These are phyloP conservation scores for Etheostoma cragini DNA, from an alignment of 2,113 vertebrate genomes.

Conservation along the genomic window DNA sequence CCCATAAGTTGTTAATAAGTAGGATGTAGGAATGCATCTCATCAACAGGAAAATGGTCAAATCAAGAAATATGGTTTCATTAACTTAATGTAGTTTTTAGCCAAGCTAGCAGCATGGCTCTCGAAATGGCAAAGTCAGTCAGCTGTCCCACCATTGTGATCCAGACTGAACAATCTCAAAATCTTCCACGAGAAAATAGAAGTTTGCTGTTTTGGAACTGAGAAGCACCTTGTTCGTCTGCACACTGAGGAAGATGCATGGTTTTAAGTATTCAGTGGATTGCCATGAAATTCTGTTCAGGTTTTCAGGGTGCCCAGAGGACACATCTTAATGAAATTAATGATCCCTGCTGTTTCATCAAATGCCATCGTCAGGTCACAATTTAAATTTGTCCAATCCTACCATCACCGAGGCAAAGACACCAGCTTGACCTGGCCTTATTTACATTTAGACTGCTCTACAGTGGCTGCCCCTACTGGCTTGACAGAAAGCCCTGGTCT, in stretches of 20 bases:
- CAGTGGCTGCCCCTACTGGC: background rate
- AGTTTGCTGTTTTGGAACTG: background rate
- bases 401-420: background rate
- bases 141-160: background rate
- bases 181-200: background rate
- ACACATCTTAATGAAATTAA: background rate
- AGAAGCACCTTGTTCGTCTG: background rate
- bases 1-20: background rate
- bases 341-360: background rate
- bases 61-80: background rate
- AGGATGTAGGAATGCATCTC: too few relatives aligned
- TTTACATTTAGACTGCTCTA: background rate
- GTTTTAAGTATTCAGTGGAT: background rate
- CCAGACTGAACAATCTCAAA: background rate
- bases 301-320: background rate
- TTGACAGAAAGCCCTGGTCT: slow-evolving; percentile 8
- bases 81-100: background rate
- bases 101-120: background rate
- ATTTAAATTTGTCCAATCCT: background rate
- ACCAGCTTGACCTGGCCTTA: background rate
- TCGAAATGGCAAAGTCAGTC: background rate
- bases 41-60: too few relatives aligned
- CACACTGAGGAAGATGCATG: background rate
- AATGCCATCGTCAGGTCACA: background rate
- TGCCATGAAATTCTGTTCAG: background rate